phyloP scores from a whole-genome alignment of 2,797 vertebrate genomes.

The Pempheris klunzingeri region DNA sequence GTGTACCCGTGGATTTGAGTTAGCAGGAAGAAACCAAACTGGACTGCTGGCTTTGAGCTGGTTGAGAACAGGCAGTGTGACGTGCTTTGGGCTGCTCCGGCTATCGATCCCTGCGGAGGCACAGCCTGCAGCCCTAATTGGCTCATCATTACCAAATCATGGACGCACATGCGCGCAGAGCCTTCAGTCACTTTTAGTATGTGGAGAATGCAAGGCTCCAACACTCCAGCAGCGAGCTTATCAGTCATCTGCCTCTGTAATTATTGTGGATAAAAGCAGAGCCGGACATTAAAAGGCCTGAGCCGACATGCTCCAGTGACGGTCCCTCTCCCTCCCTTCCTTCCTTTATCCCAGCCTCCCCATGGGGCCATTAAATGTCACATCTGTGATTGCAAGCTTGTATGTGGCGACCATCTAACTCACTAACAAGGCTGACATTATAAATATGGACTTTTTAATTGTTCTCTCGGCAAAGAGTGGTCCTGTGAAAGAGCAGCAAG shows the following conservation, averaged over 20 bases:
- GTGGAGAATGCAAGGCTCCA: slow-evolving; percentile 3
- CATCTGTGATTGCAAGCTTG: slow-evolving; percentile 22
- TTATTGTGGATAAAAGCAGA: slow-evolving; percentile 23
- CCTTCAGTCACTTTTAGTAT: slow-evolving; percentile 8
- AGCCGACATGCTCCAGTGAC: slow-evolving; percentile 2
- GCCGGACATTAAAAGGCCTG: not conserved
- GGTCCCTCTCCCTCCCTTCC: not conserved
- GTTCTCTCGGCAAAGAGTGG: not conserved
- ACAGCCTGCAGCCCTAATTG: slow-evolving; percentile 33
- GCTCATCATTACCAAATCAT: slow-evolving; percentile 41
- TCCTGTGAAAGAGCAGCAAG: not conserved
- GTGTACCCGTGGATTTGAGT: not conserved
- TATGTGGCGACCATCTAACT: slow-evolving; percentile 21
- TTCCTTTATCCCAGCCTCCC: slow-evolving; percentile 5
- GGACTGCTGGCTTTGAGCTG: not conserved
- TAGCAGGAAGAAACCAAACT: not conserved
- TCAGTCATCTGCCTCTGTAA: slow-evolving; percentile 31
- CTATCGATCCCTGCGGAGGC: slow-evolving; percentile 42
- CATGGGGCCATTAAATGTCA: slow-evolving; percentile 46
- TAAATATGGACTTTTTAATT: slow-evolving; percentile 42
- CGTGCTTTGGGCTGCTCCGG: not conserved
- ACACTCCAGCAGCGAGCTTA: not conserved
- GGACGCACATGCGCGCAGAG: not conserved
- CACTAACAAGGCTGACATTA: slow-evolving; percentile 51
- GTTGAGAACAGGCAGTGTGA: not conserved